phyloP scores from a whole-genome alignment of 2,888 invertebrate species.

The Deilephila elpenor region DNA sequence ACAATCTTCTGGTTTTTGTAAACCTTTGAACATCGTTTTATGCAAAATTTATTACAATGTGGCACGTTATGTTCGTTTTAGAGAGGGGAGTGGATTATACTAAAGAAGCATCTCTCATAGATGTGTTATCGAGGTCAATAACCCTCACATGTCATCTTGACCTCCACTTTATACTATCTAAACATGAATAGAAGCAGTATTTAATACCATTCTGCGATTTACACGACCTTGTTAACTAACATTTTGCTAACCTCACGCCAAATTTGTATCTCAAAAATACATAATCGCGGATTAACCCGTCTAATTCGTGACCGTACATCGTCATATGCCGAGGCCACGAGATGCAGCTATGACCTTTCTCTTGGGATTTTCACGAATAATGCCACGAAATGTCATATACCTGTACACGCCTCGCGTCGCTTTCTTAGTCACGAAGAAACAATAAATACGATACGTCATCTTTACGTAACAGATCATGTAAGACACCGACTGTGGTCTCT shows the following conservation, averaged over 20 bases:
- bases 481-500: neutral
- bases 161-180: too few species aligned
- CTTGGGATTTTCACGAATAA: slow-evolving; percentile 56
- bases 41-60: too few species aligned
- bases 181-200: too few species aligned
- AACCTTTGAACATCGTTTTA: neutral
- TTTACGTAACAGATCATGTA: slow-evolving; percentile 20
- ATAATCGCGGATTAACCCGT: slow-evolving; percentile 22
- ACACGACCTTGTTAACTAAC: neutral
- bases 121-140: too few species aligned
- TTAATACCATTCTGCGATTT: neutral
- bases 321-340: slow-evolving; percentile 44
- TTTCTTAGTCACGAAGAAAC: slow-evolving; percentile 51
- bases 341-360: slow-evolving; percentile 66
- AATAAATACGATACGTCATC: neutral
- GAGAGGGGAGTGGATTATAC: too few species aligned
- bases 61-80: too few species aligned
- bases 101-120: too few species aligned
- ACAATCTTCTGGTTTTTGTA: neutral
- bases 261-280: slow-evolving; percentile 28
- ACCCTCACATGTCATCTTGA: too few species aligned
- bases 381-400: slow-evolving; percentile 59
- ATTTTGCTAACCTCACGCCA: neutral
- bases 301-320: slow-evolving; percentile 48
- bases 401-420: slow-evolving; percentile 44